phyloP scores from a whole-genome alignment of 2,888 invertebrate species.

The Ophraella communa region DNA sequence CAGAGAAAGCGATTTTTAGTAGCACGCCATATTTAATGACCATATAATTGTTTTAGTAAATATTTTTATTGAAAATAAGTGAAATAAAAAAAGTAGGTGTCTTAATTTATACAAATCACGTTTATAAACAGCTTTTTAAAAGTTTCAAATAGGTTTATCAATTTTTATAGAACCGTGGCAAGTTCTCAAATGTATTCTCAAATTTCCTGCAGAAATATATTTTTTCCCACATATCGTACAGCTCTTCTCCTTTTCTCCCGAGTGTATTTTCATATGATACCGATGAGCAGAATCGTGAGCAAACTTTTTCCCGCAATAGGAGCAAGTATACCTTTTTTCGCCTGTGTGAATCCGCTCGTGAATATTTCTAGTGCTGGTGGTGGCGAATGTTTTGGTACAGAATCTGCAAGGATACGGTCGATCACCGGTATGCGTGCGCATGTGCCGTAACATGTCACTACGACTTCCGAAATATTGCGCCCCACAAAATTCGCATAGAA shows the following conservation, averaged over 20 bases:
- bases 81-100: not conserved
- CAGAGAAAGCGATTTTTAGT: too few relatives aligned
- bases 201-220: constrained; percentile 51
- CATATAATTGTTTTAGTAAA: too few relatives aligned
- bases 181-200: constrained; percentile 29
- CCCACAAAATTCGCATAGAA: constrained; percentile 58
- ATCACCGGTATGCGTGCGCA: constrained; percentile 55
- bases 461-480: constrained; percentile 52
- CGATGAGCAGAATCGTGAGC: constrained; percentile 67
- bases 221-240: constrained; percentile 60
- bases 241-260: constrained; percentile 67
- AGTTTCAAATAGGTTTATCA: not conserved
- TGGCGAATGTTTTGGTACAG: constrained; percentile 62
- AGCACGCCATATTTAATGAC: too few relatives aligned
- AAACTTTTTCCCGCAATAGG: constrained; percentile 50
- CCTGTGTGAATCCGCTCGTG: constrained; percentile 49
- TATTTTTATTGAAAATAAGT: not conserved
- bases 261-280: constrained; percentile 67
- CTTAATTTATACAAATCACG: not conserved
- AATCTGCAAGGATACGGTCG: constrained; percentile 59
- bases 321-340: constrained; percentile 55
- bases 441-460: constrained; percentile 54
- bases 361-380: constrained; percentile 54
- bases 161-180: constrained; percentile 12
- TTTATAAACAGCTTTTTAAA: not conserved